phyloP scores from a whole-genome alignment of 1,140 invertebrate genomes.

The Ips typographus region DNA sequence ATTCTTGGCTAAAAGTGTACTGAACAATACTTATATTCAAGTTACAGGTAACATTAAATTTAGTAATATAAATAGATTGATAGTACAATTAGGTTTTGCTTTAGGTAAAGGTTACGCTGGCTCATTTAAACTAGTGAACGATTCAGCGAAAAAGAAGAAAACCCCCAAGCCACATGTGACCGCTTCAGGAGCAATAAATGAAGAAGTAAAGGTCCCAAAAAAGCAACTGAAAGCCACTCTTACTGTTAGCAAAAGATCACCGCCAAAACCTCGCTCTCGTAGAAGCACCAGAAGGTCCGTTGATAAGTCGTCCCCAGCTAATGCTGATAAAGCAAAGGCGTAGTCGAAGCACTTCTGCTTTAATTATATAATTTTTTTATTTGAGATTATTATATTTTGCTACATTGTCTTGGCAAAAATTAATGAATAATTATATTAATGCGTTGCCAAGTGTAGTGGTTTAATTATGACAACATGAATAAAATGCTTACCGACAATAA shows the following conservation, averaged over 20 bases:
- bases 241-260: not conserved
- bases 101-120: conserved; percentile 6
- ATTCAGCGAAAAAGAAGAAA: conserved; percentile 1
- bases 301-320: not conserved
- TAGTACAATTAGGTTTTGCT: not conserved
- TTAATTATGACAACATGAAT: not conserved
- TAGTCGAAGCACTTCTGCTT: no score
- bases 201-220: not conserved
- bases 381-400: not conserved
- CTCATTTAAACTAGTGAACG: conserved; percentile 9
- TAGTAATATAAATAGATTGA: not conserved
- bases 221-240: not conserved
- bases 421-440: not conserved
- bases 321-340: no score
- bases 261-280: not conserved
- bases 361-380: not conserved
- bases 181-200: not conserved
- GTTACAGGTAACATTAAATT: conserved; percentile 2
- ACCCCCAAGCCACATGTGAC: not conserved
- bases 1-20: conserved; percentile 2
- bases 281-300: not conserved
- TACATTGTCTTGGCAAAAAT: not conserved
- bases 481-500: conserved; percentile 22
- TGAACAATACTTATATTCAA: conserved; percentile 9
- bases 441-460: not conserved